Base-by-base conservation (phyloP, 64 coral and sea anemone genomes). In the Pocillopora damicornis region DNA sequence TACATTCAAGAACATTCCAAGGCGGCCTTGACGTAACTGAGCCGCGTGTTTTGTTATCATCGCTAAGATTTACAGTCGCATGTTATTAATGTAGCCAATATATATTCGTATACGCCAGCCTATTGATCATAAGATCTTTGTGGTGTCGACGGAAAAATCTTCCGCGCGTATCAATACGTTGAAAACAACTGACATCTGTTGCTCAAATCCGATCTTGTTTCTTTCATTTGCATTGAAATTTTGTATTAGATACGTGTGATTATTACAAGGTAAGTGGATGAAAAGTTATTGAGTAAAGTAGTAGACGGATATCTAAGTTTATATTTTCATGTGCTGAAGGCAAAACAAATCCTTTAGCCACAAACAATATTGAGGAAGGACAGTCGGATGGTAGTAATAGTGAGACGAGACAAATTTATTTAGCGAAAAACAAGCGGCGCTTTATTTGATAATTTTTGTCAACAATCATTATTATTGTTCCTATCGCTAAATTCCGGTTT, bases 81-180 rank as follows among this genome's bases (percentile, higher is more conserved):
- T 72, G 63, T 26, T 56, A 67, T 72, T 56, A 85, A 69, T 85
- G 81, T 85, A 85, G 63, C 81, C 81, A 85, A 85, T 85, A 51
- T 51, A 51, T 51, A 85, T 58, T 35, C 65, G 25, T 12, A 20
- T 58, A 73, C n/a, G 65, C 20, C 37, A 13, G 61, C 22, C 11
- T 25, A 72, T 57, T n/a, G 4, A 25, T 58, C 56, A 23, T 35
- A 57, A 56, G 17, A 59, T 56, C 12, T 85, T 85, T 58, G 38
- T 51, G 42, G 42, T 51, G 42, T 85, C 63, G 18, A 65, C 63
- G 36, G 56, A 22, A 7, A 56, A 58, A 11, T 15, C 9, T 73
- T 51, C 64, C 81, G 65, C 65, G 30, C 23, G 0, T 14, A 17
- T 59, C 25, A 23, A 71, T 71, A 71, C n/a, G n/a, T 71, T 71